These are phyloP conservation scores for Anodontia alba DNA, from an alignment of 2,888 invertebrate genomes.

Conservation along the genomic window DNA sequence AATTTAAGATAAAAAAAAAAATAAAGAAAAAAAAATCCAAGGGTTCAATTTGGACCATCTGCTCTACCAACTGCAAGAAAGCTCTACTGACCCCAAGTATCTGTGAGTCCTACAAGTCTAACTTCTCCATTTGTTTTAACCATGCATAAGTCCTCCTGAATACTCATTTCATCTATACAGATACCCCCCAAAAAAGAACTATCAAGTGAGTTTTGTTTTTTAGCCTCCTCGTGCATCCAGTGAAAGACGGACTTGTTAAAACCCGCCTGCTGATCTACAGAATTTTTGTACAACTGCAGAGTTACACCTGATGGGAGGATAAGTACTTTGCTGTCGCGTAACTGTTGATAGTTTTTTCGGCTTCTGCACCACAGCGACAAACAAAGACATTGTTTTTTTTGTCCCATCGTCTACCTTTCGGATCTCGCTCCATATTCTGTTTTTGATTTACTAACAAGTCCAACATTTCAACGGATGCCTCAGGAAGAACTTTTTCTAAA, in stretches of 20 bases:
- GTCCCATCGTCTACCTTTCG: slow-evolving; percentile 5
- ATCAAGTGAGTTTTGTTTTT: not conserved
- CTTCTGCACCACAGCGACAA: slow-evolving; percentile 22
- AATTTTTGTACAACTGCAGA: not conserved
- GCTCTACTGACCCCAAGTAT: no score
- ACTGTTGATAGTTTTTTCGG: not conserved
- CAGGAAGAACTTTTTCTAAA: not conserved
- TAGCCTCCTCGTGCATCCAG: slow-evolving; percentile 8
- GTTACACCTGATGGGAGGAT: not conserved
- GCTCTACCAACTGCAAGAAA: no score
- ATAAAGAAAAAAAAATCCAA: no score
- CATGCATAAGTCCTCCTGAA: slow-evolving; percentile 20
- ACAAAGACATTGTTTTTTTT: slow-evolving; percentile 2
- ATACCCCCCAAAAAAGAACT: not conserved
- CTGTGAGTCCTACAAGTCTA: slow-evolving; percentile 5
- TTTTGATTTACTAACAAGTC: slow-evolving; percentile 16
- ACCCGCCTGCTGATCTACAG: not conserved
- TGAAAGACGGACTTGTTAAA: not conserved
- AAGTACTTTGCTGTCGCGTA: slow-evolving; percentile 17
- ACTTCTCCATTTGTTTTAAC: slow-evolving; percentile 18
- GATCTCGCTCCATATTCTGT: not conserved
- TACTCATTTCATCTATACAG: slow-evolving; percentile 21
- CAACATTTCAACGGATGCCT: slow-evolving; percentile 20
- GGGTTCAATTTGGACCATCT: no score
- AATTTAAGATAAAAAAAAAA: no score